Percentiles rank a stretch among this genome's conserved stretches.
phyloP scores from a whole-genome alignment of 2,888 invertebrate genomes.

The Pollenia angustigena region DNA sequence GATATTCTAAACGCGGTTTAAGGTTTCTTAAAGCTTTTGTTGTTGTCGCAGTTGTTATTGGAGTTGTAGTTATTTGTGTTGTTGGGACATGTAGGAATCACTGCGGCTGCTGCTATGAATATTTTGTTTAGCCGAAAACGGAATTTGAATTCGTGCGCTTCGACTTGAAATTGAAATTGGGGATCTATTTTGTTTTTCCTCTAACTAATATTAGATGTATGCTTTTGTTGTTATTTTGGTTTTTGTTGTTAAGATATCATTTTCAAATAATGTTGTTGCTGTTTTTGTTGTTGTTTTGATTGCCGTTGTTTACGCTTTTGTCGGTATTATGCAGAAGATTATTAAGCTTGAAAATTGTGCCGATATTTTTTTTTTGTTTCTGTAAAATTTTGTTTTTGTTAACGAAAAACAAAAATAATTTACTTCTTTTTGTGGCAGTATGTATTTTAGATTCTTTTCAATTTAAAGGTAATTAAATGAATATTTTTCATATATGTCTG shows the following conservation, averaged over 20 bases:
- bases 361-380: slow-evolving; percentile 48
- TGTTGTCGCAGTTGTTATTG: slow-evolving; percentile 74
- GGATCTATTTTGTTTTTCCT: slow-evolving; percentile 65
- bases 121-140: slow-evolving; percentile 71
- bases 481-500: slow-evolving; percentile 69
- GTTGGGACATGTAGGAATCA: slow-evolving; percentile 64
- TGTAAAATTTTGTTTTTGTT: slow-evolving; percentile 17
- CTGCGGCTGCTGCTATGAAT: slow-evolving; percentile 52
- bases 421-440: slow-evolving; percentile 61
- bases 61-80: slow-evolving; percentile 61
- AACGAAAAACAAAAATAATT: slow-evolving; percentile 50
- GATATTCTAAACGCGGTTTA: slow-evolving; percentile 82
- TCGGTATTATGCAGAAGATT: slow-evolving; percentile 73
- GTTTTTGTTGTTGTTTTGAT: slow-evolving; percentile 43
- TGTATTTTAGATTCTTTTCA: slow-evolving; percentile 65
- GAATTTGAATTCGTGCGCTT: slow-evolving; percentile 81
- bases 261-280: slow-evolving; percentile 59
- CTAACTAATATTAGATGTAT: slow-evolving; percentile 40
- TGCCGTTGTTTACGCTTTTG: slow-evolving; percentile 70
- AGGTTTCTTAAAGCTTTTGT: slow-evolving; percentile 69
- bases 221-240: slow-evolving; percentile 35
- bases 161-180: slow-evolving; percentile 72
- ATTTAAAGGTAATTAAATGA: slow-evolving; percentile 73
- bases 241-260: slow-evolving; percentile 62
- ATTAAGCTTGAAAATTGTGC: slow-evolving; percentile 73